These are phyloP conservation scores for Donacobius atricapilla DNA, from an alignment of 2,113 vertebrate genomes.

Conservation along the genomic window DNA sequence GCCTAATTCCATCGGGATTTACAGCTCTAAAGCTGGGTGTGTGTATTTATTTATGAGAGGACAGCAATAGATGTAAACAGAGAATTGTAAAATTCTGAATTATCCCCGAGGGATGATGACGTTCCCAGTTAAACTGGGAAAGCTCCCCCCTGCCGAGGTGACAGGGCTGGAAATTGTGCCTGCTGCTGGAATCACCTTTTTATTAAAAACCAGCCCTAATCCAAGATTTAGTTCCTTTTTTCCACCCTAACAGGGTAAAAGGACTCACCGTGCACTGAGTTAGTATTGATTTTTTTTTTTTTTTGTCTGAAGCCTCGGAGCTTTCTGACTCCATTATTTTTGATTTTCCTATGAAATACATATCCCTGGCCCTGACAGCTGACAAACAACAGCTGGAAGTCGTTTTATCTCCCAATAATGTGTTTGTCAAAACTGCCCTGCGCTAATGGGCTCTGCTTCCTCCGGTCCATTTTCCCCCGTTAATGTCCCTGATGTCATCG, in stretches of 20 bases:
- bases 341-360: slow-evolving; percentile 86
- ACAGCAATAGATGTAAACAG: rapidly evolving
- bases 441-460: slow-evolving; percentile 79
- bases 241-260: slow-evolving; percentile 14
- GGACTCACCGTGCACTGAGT: slow-evolving; percentile 58
- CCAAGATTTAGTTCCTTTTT: slow-evolving; percentile 68
- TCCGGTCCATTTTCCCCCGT: slow-evolving; percentile 44
- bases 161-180: neutral
- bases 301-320: slow-evolving; percentile 68
- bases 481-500: slow-evolving; percentile 75
- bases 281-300: slow-evolving; percentile 75
- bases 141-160: neutral
- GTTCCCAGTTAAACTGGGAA: neutral
- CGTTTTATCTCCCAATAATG: slow-evolving; percentile 85
- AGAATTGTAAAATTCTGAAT: neutral
- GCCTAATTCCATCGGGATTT: neutral
- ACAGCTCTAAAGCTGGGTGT: neutral
- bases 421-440: slow-evolving; percentile 81
- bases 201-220: neutral
- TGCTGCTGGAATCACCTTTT: neutral
- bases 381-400: slow-evolving; percentile 87
- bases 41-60: rapidly evolving
- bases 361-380: slow-evolving; percentile 83
- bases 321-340: slow-evolving; percentile 85
- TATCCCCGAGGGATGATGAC: neutral